Conservation (phyloP, 2,113 vertebrate genomes). For the Nannobrachium achirus region DNA sequence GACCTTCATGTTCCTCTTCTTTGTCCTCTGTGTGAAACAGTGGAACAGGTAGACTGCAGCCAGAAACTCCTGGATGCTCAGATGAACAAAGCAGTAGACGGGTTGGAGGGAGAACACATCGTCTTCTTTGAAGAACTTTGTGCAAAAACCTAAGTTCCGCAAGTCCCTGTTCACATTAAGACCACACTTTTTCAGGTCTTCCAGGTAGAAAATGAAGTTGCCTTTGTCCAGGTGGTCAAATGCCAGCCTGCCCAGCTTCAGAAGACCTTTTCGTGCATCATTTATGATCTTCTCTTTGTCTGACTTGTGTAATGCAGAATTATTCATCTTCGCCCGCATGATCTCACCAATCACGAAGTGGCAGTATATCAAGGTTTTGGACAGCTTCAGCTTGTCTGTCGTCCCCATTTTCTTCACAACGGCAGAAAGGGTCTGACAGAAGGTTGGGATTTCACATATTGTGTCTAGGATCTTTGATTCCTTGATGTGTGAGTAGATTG, state of each 20-base stretch:
- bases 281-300: background rate
- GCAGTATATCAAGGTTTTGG: constrained; percentile 29
- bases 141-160: constrained; percentile 37
- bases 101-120: constrained; percentile 6
- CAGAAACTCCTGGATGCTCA: constrained; percentile 39
- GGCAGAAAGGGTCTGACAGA: too few relatives aligned
- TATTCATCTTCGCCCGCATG: constrained; percentile 27
- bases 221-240: constrained; percentile 28
- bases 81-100: constrained; percentile 58
- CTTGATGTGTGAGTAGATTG: too few relatives aligned
- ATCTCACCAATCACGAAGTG: constrained; percentile 19
- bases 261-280: background rate
- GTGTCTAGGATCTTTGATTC: too few relatives aligned
- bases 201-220: constrained; percentile 48
- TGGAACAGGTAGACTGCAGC: too few relatives aligned
- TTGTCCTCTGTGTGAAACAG: too few relatives aligned
- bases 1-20: too few relatives aligned
- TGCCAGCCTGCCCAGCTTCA: constrained; percentile 29
- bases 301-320: background rate
- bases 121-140: constrained; percentile 42
- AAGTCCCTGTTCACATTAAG: constrained; percentile 36
- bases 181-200: constrained; percentile 46
- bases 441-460: too few relatives aligned
- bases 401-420: constrained; percentile 43
- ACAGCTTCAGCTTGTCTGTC: constrained; percentile 32